phyloP scores from a whole-genome alignment of 2,113 vertebrate species.

The Amazona guildingii region DNA sequence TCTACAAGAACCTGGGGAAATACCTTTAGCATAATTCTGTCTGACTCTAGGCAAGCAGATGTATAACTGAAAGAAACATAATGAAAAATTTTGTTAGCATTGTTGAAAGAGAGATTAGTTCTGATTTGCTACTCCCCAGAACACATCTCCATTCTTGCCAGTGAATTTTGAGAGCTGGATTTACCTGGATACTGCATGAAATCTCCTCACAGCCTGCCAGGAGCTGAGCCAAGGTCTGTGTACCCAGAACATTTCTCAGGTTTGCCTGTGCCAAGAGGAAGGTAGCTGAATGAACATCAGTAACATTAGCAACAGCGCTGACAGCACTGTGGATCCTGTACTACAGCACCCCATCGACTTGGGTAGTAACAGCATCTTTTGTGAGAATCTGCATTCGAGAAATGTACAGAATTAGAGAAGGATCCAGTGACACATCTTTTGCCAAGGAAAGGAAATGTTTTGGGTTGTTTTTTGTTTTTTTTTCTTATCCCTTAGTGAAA shows the following conservation, averaged over 20 bases:
- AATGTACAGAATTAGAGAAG: not conserved
- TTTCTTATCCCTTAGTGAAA: not conserved
- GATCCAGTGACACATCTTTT: not conserved
- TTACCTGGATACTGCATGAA: slow-evolving; percentile 89
- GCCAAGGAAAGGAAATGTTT: not conserved
- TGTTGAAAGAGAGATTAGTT: not conserved
- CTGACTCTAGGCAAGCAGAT: not conserved
- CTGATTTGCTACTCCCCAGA: not conserved
- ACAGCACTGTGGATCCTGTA: slow-evolving; percentile 90
- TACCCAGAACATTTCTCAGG: slow-evolving; percentile 88
- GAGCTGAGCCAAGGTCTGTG: slow-evolving; percentile 89
- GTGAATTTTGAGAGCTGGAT: not conserved
- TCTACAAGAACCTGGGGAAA: not conserved
- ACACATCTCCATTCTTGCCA: not conserved
- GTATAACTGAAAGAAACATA: not conserved
- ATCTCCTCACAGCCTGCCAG: slow-evolving; percentile 88
- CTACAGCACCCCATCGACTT: slow-evolving; percentile 89
- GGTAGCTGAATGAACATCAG: slow-evolving; percentile 86
- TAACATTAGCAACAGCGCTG: slow-evolving; percentile 88
- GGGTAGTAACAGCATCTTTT: slow-evolving; percentile 88
- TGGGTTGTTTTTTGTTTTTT: not conserved
- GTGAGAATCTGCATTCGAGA: slow-evolving; percentile 81
- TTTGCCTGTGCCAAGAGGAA: slow-evolving; percentile 90
- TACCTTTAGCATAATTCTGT: not conserved
- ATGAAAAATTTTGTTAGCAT: not conserved